Evolutionary conservation across 2,888 invertebrate species (phyloP).

Genomic region (Seira ritae): DNA sequence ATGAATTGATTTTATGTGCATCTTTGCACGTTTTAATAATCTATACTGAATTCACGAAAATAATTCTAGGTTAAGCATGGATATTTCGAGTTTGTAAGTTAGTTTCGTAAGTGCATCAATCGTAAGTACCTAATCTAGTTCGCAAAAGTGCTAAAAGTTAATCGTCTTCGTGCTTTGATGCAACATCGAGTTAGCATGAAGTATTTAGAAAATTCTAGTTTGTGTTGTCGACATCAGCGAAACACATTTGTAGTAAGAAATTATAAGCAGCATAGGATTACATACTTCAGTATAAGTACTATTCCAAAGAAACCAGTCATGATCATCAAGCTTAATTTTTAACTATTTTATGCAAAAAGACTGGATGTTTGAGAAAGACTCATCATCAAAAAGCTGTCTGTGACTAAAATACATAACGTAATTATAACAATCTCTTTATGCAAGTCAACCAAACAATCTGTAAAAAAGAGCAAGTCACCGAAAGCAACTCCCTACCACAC

Average conservation of each 20-base stretch:
- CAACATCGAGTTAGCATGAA: neutral
- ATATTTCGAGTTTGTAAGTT: neutral
- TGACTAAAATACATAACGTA: slow-evolving; percentile 50
- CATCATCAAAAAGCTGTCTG: slow-evolving; percentile 59
- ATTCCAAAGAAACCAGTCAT: slow-evolving; percentile 59
- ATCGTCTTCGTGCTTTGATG: neutral
- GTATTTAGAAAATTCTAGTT: neutral
- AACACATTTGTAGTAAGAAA: neutral
- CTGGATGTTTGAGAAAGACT: slow-evolving; percentile 57
- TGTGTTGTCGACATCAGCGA: neutral
- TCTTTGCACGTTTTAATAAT: neutral
- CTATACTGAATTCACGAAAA: neutral
- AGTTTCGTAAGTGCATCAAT: neutral
- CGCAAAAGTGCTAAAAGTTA: slow-evolving; percentile 15
- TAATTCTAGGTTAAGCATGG: slow-evolving; percentile 10
- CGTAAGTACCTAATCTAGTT: slow-evolving; percentile 17
- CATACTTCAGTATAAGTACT: slow-evolving; percentile 27
- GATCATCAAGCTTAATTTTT: slow-evolving; percentile 44
- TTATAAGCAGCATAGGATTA: slow-evolving; percentile 28
- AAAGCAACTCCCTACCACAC: slow-evolving; percentile 56
- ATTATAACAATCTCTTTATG: slow-evolving; percentile 34
- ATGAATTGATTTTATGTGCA: neutral
- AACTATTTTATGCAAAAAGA: slow-evolving; percentile 41
- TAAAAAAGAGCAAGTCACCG: slow-evolving; percentile 36
- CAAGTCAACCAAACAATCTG: slow-evolving; percentile 34